Conservation (phyloP, 2,888 invertebrate species). For the Standfussiana lucernea region DNA sequence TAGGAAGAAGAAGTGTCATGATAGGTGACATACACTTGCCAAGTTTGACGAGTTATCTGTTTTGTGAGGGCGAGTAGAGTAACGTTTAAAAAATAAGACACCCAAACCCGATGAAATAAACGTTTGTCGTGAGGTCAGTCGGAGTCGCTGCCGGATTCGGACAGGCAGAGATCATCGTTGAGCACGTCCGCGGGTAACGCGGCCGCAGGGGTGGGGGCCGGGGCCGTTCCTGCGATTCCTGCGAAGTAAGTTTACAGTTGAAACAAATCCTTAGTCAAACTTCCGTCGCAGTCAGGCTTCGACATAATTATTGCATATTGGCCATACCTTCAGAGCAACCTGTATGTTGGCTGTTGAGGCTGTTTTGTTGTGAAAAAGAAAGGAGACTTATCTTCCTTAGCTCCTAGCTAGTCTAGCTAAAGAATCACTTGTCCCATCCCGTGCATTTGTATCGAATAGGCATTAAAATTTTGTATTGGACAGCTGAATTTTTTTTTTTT, state of each 20-base stretch:
- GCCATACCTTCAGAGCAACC: too few species aligned
- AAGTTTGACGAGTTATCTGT: conserved; percentile 68
- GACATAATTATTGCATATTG: too few species aligned
- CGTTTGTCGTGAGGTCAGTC: conserved; percentile 88
- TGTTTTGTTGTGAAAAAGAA: too few species aligned
- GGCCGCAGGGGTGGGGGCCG: conserved; percentile 69
- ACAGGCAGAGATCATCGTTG: conserved; percentile 96
- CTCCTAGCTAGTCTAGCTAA: too few species aligned
- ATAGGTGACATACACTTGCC: conserved; percentile 63
- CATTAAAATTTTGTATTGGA: too few species aligned
- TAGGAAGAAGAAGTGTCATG: conserved; percentile 40
- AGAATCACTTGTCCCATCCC: too few species aligned
- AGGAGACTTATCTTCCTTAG: too few species aligned
- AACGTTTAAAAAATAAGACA: conserved; percentile 64
- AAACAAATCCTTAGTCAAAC: too few species aligned
- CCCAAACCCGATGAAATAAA: conserved; percentile 70
- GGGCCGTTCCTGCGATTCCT: conserved; percentile 69
- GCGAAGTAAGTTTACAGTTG: conserved; percentile 19
- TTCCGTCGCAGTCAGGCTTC: too few species aligned
- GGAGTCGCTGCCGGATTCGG: conserved; percentile 95
- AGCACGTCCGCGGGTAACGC: conserved; percentile 92
- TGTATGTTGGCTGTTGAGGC: too few species aligned
- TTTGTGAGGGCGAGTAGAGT: conserved; percentile 55
- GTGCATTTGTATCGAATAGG: too few species aligned
- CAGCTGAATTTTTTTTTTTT: too few species aligned